phyloP scores from a whole-genome alignment of 2,888 invertebrate species.

The Scaeva pyrastri region DNA sequence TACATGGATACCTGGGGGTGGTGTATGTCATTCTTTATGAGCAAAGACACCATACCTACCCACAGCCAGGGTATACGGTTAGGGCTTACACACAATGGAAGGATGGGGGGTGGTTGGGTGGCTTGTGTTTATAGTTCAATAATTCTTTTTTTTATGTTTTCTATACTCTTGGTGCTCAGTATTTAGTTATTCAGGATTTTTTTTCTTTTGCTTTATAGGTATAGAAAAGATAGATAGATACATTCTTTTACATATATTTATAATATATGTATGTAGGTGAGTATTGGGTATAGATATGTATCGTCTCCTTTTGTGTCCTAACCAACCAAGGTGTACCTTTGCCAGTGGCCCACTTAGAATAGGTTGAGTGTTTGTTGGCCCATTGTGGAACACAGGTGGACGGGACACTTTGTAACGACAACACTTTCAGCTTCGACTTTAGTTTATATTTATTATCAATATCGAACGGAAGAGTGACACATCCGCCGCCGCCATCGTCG shows the following conservation, averaged over 20 bases:
- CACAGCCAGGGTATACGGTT: neutral
- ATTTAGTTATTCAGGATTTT: slow-evolving; percentile 72
- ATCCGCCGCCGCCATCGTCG: too few relatives aligned
- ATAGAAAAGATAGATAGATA: neutral
- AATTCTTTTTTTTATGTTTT: slow-evolving; percentile 51
- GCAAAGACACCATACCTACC: slow-evolving; percentile 51
- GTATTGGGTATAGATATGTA: slow-evolving; percentile 21
- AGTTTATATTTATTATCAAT: slow-evolving; percentile 84
- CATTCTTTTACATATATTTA: neutral
- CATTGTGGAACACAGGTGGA: slow-evolving; percentile 71
- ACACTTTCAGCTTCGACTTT: slow-evolving; percentile 77
- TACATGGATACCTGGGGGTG: slow-evolving; percentile 72
- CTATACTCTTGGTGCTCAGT: slow-evolving; percentile 58
- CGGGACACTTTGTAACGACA: slow-evolving; percentile 72
- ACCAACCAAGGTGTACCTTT: slow-evolving; percentile 57
- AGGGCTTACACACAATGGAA: slow-evolving; percentile 61
- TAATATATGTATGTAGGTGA: neutral
- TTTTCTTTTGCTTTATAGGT: slow-evolving; percentile 41
- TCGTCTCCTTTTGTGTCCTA: slow-evolving; percentile 61
- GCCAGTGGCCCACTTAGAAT: slow-evolving; percentile 73
- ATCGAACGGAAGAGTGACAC: slow-evolving; percentile 81
- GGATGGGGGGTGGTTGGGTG: slow-evolving; percentile 6
- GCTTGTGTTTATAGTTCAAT: slow-evolving; percentile 59
- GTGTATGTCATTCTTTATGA: slow-evolving; percentile 68
- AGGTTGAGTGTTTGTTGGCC: slow-evolving; percentile 75